phyloP scores from a whole-genome alignment of 2,113 vertebrate species.

The Casuarius casuarius region DNA sequence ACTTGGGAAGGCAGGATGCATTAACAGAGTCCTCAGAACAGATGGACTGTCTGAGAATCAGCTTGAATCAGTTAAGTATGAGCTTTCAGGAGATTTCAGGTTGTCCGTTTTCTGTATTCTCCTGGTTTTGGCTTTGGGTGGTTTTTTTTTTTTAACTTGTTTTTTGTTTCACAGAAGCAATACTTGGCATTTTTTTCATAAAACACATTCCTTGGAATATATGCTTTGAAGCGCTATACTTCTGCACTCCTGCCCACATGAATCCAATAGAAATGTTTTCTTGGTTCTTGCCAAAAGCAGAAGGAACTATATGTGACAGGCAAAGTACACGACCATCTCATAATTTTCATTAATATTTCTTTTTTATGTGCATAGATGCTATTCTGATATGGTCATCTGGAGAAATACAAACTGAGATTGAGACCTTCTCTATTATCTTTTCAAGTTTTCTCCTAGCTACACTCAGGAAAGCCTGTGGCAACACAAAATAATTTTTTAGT shows the following conservation, averaged over 20 bases:
- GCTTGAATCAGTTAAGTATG: not conserved
- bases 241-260: not conserved
- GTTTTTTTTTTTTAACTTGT: accelerated
- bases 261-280: not conserved
- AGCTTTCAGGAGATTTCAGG: not conserved
- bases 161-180: not conserved
- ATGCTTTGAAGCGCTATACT: not conserved
- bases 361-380: not conserved
- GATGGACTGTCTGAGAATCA: not conserved
- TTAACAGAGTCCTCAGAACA: not conserved
- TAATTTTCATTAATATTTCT: not conserved
- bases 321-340: not conserved
- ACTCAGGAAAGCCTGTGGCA: not conserved
- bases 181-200: not conserved
- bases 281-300: not conserved
- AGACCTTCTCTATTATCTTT: not conserved
- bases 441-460: not conserved
- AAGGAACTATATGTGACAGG: not conserved
- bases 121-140: not conserved
- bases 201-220: not conserved
- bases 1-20: not conserved
- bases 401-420: not conserved
- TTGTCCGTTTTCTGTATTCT: not conserved
- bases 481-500: not conserved
- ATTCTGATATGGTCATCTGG: not conserved